phyloP scores from a whole-genome alignment of 2,113 vertebrate genomes.

The Platysternon megacephalum region DNA sequence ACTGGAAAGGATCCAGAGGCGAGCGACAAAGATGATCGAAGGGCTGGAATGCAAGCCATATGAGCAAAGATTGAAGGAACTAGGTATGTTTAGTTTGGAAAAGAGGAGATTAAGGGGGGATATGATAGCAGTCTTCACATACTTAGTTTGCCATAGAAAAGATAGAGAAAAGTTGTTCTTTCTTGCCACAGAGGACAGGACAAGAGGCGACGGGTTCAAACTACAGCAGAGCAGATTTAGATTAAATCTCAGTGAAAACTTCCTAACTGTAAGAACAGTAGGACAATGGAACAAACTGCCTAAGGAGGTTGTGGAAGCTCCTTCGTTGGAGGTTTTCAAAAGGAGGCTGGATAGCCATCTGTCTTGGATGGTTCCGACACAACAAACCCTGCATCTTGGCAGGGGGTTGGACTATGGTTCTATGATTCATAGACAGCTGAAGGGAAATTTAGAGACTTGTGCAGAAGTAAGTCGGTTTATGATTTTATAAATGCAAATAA shows the following conservation, averaged over 20 bases:
- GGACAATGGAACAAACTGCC: too few species aligned
- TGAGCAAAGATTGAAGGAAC: not conserved
- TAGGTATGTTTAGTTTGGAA: not conserved
- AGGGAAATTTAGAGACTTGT: not conserved
- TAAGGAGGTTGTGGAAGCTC: not conserved
- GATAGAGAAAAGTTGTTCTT: not conserved
- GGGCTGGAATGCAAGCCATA: not conserved
- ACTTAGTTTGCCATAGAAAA: too few species aligned
- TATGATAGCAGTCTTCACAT: not conserved
- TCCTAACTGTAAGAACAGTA: not conserved
- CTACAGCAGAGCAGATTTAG: not conserved
- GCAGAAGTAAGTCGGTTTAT: not conserved
- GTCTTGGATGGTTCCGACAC: not conserved
- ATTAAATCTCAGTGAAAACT: not conserved
- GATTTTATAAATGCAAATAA: too few species aligned
- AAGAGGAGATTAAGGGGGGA: not conserved
- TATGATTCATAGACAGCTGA: not conserved
- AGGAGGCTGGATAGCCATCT: too few species aligned
- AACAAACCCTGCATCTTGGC: not conserved
- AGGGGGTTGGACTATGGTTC: not conserved
- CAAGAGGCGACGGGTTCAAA: not conserved
- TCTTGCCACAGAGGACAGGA: not conserved
- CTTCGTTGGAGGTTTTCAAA: not conserved
- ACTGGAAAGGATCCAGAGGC: not conserved
- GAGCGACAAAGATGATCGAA: not conserved